Evolutionary conservation across 2,113 vertebrate genomes (phyloP), one percentile per base, ranked within the genome.

Genomic region (Xenopus laevis): DNA sequence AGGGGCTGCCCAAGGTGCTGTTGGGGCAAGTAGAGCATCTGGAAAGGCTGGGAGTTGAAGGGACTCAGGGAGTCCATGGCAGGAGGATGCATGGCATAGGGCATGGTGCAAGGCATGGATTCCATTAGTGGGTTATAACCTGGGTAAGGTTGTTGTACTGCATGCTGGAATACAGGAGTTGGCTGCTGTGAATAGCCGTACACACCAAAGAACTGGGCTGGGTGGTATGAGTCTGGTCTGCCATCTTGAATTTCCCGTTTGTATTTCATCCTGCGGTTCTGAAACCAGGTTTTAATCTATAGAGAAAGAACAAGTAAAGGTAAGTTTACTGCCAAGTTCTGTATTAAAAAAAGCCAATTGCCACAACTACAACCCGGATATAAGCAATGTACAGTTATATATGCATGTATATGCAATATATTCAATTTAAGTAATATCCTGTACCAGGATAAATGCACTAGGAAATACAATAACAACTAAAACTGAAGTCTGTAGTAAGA

Each of bases 231-330:
- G 16, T 89, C 82, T 0, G 87, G 80, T 3, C 79, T 88, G 18
- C 84, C 16, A 66, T 90, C 92, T 71, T 91, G 92, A 13, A 89
- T 80, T 53, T 92, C 91, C 7, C 90, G 82, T 52, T 94, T 96
- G 57, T 91, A 79, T 70, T 94, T 95, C 94, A 94, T 93, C 8
- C 89, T 82, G 6, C 90, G 86, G 80, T 95, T 94, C 77, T 95
- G 91, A 78, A 96, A 94, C 92, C 93, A 95, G 0, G 91, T 95
- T 85, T 94, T 95, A 71, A 93, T 91, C 94, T 95, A 71, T 0
- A 18, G 15, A 18, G 3, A 46, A 13, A 47, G 52, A 50, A 50
- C 53, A 53, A 57, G 20, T 11, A 57, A 58, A 30, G 8, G 53
- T 55, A 55, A 55, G 53, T 55, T n/a, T n/a, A 1, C 17, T 55